Base-by-base conservation (phyloP, 1,140 invertebrate genomes). In the Pseudomyrmex pallidus region DNA sequence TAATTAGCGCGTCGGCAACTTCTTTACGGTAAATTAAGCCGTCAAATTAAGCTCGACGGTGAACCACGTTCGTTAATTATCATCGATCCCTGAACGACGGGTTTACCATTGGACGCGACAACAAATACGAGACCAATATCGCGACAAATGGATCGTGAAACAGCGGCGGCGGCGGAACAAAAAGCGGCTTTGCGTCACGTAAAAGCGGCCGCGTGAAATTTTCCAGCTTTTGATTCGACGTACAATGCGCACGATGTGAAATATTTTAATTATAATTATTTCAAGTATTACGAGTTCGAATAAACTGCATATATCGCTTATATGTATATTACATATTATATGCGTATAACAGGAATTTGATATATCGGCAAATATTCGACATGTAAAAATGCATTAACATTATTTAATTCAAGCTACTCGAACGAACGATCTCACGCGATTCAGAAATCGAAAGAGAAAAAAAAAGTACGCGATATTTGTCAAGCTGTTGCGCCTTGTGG, bases 1-100 rank as follows among this genome's bases (percentile, higher is more conserved):
- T 70, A 80, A 80, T 80, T 70, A 59, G 15, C 12, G 15, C 25
- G 44, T 20, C 35, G 52, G 2, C 22, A 59, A 78, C 46, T 72
- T 80, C 8, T 70, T 80, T 72, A 59, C 15, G 17, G 54, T 59
- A 48, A 72, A 70, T 80, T 80, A 59, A 80, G n/a, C 20, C 22
- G 56, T 80, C 44, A 72, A 35, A 35, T 35, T 35, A 35, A 70
- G 44, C 12, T 48, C 22, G 20, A 17, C 25, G 9, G 5, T 13
- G 44, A 61, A 61, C 15, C 54, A n/a, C 44, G 15, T 78, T 46
- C 20, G 54, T 35, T 80, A 72, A 80, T 80, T 70, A 61, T 35
- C 44, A 25, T 59, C 35, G 13, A 12, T 25, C 5, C 5, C 25
- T 59, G 54, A 80, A 80, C 46, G 46, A 70, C n/a, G 15, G 46